phyloP scores from a whole-genome alignment of 2,797 vertebrate genomes.

The Tadarida brasiliensis region DNA sequence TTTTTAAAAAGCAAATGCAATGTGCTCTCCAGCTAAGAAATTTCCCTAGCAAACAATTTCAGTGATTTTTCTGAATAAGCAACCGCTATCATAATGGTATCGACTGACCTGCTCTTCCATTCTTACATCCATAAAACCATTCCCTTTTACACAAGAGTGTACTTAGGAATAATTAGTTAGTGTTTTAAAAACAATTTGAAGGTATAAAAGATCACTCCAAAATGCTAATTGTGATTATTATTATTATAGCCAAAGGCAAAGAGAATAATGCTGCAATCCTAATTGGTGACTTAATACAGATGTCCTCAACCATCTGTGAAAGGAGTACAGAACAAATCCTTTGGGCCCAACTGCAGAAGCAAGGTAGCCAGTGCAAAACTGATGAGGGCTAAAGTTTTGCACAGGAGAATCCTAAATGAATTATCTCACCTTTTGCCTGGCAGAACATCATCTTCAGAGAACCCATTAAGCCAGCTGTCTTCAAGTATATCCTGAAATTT shows the following conservation, averaged over 20 bases:
- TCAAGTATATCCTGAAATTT: background rate
- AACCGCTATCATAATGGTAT: conserved; percentile 6
- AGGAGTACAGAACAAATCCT: background rate
- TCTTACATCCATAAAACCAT: conserved; percentile 27
- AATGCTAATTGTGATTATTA: conserved; percentile 51
- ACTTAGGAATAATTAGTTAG: conserved; percentile 50
- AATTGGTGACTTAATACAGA: conserved; percentile 22
- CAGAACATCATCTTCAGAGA: background rate
- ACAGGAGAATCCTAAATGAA: conserved; percentile 16
- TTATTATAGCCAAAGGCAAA: conserved; percentile 28
- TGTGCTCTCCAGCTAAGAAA: conserved; percentile 5
- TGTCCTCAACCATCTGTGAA: background rate
- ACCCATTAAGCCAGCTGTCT: background rate
- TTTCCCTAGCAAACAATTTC: conserved; percentile 40
- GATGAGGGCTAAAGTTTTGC: background rate
- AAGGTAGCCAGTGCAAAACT: background rate
- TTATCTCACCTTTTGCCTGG: conserved; percentile 18
- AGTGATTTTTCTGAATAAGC: conserved; percentile 16
- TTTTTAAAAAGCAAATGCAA: conserved; percentile 48
- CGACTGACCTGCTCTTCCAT: background rate
- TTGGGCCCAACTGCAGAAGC: background rate
- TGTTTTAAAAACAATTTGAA: conserved; percentile 68
- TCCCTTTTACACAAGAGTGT: conserved; percentile 51
- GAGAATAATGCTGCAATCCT: background rate
- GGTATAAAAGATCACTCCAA: conserved; percentile 39